Percentiles rank a stretch among this genome's conserved stretches.
These are phyloP conservation scores for Myathropa florea DNA, from an alignment of 2,888 invertebrate species.

Conservation along the genomic window DNA sequence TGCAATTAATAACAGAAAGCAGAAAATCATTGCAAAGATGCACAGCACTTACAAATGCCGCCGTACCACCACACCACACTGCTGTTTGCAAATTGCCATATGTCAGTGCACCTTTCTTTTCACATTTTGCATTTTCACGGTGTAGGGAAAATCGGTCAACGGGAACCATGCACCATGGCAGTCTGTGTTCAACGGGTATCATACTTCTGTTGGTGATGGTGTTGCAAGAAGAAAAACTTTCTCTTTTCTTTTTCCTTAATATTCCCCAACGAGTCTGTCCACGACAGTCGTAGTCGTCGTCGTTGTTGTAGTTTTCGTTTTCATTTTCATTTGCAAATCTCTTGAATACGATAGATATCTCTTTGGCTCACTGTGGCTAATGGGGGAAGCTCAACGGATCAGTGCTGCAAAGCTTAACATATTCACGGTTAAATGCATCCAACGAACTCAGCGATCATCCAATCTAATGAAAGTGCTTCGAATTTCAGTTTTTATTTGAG, in stretches of 20 bases:
- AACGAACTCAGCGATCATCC: conserved; percentile 54
- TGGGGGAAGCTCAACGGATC: conserved; percentile 58
- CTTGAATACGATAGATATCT: conserved; percentile 55
- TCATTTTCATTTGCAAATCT: conserved; percentile 74
- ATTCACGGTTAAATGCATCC: conserved; percentile 66
- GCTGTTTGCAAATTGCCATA: conserved; percentile 54
- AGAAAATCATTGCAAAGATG: conserved; percentile 55
- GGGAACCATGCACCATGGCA: conserved; percentile 61
- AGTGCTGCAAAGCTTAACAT: conserved; percentile 39
- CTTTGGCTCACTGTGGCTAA: conserved; percentile 42
- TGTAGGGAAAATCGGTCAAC: conserved; percentile 69
- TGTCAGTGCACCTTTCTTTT: conserved; percentile 70
- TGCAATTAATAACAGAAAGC: conserved; percentile 63
- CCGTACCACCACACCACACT: not conserved
- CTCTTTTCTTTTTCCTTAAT: conserved; percentile 66
- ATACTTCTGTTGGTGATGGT: conserved; percentile 28
- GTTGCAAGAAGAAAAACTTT: conserved; percentile 61
- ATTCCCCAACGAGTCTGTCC: conserved; percentile 31
- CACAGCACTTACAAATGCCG: not conserved
- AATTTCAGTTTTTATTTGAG: conserved; percentile 47
- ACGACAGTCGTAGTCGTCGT: not conserved
- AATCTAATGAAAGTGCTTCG: conserved; percentile 66
- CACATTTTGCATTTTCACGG: conserved; percentile 61
- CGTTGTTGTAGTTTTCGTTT: conserved; percentile 71
- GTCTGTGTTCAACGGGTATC: conserved; percentile 34